These are phyloP conservation scores for Labeo catla DNA, from an alignment of 2,113 vertebrate species.

Conservation along the genomic window DNA sequence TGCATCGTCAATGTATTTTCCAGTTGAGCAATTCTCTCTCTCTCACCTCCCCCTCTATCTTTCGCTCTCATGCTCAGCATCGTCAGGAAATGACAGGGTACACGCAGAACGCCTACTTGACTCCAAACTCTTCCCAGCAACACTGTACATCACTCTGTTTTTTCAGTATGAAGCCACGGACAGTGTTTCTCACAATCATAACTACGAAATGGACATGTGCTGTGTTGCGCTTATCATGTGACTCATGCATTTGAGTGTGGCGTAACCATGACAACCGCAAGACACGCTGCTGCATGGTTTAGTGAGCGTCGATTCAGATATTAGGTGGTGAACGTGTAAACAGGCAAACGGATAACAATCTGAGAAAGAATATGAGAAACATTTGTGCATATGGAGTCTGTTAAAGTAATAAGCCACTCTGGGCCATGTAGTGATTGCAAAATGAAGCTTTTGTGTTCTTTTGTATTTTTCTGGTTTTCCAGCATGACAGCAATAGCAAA, in stretches of 20 bases:
- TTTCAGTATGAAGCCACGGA: not conserved
- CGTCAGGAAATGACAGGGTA: slow-evolving; percentile 29
- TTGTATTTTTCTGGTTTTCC: not conserved
- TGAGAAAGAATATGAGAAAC: not conserved
- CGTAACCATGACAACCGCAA: slow-evolving; percentile 22
- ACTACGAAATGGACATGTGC: not conserved
- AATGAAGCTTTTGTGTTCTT: not conserved
- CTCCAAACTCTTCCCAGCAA: slow-evolving; percentile 25
- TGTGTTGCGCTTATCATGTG: not conserved
- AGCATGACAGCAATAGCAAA: not conserved
- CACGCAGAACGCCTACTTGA: slow-evolving; percentile 27
- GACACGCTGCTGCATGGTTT: not conserved
- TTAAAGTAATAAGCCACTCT: not conserved
- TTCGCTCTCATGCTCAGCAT: not conserved
- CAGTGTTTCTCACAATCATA: not conserved
- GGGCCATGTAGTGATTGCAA: not conserved
- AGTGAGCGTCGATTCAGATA: not conserved
- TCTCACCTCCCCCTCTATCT: not conserved
- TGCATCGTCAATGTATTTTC: not conserved
- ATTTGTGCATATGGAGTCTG: not conserved
- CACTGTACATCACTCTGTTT: slow-evolving; percentile 24
- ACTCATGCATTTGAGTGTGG: slow-evolving; percentile 3
- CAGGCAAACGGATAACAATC: not conserved
- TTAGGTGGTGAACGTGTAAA: not conserved
- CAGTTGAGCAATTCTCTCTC: not conserved